Evolutionary conservation across 2,113 vertebrate genomes (phyloP).

Genomic region (Megaceryle maxima): DNA sequence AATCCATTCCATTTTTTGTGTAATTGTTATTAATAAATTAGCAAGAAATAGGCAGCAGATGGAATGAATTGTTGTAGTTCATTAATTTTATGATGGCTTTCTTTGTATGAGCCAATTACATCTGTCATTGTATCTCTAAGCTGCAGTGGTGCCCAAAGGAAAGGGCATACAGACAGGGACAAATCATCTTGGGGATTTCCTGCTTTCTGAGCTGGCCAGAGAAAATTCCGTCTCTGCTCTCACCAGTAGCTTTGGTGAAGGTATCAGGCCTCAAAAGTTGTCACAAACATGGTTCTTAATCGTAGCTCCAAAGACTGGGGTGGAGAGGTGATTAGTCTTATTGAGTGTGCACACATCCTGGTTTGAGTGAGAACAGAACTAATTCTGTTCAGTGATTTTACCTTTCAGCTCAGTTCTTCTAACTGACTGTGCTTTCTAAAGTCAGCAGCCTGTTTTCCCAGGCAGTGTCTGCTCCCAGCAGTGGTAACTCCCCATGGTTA

Average conservation of each 20-base stretch:
- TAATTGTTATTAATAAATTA: conserved; percentile 84
- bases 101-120: conserved; percentile 70
- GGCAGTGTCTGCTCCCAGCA: too few species aligned
- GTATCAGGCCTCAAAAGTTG: not conserved
- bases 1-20: conserved; percentile 68
- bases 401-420: too few species aligned
- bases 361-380: too few species aligned
- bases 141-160: conserved; percentile 52
- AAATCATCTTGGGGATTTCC: conserved; percentile 12
- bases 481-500: too few species aligned
- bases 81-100: conserved; percentile 75
- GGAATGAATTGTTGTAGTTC: conserved; percentile 75
- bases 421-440: too few species aligned
- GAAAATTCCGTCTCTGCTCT: not conserved
- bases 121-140: conserved; percentile 64
- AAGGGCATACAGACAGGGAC: conserved; percentile 43
- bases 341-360: not conserved
- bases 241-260: not conserved
- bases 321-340: not conserved
- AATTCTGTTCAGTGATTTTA: too few species aligned
- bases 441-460: too few species aligned
- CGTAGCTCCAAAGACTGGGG: not conserved
- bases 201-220: not conserved
- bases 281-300: not conserved
- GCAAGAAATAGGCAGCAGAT: conserved; percentile 67